These are phyloP conservation scores for Cephonodes hylas DNA, from an alignment of 2,888 invertebrate genomes.

Conservation along the genomic window DNA sequence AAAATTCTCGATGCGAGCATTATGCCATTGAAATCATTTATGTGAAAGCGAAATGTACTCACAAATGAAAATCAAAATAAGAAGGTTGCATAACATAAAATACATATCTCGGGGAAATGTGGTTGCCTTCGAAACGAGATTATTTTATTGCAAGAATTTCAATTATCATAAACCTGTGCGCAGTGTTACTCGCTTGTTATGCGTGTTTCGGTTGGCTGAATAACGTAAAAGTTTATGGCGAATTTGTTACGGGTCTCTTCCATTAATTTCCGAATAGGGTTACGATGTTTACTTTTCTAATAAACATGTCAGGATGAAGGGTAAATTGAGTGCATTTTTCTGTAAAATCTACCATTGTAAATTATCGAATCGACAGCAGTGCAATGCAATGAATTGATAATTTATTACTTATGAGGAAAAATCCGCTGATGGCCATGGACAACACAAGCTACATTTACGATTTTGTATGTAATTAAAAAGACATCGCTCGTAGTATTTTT, in stretches of 20 bases:
- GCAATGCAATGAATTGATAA: too few species aligned
- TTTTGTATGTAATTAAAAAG: too few species aligned
- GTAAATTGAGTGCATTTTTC: too few species aligned
- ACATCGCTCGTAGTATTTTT: too few species aligned
- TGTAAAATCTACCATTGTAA: too few species aligned
- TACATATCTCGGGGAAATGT: background rate
- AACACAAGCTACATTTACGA: too few species aligned
- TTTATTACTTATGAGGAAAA: too few species aligned
- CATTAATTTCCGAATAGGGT: background rate
- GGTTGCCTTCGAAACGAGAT: background rate
- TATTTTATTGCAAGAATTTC: constrained; percentile 4
- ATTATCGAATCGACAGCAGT: too few species aligned
- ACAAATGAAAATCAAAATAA: background rate
- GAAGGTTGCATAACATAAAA: background rate
- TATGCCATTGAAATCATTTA: background rate
- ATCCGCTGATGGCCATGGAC: too few species aligned
- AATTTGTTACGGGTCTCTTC: background rate
- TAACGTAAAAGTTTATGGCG: background rate
- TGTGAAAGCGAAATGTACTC: background rate
- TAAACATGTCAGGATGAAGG: background rate
- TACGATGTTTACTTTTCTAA: background rate
- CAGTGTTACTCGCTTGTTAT: background rate
- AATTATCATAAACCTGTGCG: background rate
- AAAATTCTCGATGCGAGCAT: background rate
- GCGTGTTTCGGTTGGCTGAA: background rate